These are phyloP conservation scores for Willowsia nigromaculata DNA, from an alignment of 2,888 invertebrate species.

Conservation along the genomic window DNA sequence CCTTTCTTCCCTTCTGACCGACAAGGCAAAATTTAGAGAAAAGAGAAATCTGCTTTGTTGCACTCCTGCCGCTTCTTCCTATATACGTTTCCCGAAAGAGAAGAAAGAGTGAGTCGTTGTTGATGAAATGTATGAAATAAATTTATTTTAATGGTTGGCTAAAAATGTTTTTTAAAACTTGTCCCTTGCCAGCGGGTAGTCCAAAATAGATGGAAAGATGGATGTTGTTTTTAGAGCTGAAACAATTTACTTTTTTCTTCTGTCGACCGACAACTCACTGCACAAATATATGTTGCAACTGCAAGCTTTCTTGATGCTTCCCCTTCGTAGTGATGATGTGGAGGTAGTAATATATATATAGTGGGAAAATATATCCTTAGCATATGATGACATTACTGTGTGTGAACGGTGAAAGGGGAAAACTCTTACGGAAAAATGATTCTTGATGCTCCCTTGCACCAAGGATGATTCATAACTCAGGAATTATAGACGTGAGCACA, in stretches of 20 bases:
- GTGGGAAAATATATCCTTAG: background rate
- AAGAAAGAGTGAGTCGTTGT: background rate
- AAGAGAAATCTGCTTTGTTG: background rate
- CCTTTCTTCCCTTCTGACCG: background rate
- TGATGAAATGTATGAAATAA: constrained; percentile 12
- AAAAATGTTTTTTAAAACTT: constrained; percentile 60
- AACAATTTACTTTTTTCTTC: constrained; percentile 21
- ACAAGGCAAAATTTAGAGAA: background rate
- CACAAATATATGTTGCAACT: background rate
- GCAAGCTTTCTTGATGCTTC: background rate
- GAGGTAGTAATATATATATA: background rate
- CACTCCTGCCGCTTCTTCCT: background rate
- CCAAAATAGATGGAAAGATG: constrained; percentile 33
- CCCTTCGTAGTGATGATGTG: background rate
- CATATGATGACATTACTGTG: constrained; percentile 15
- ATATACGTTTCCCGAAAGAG: background rate
- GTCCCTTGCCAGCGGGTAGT: constrained; percentile 51
- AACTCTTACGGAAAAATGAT: background rate
- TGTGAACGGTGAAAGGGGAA: constrained; percentile 28
- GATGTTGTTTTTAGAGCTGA: background rate
- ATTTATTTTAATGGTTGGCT: constrained; percentile 47
- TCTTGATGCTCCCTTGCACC: background rate
- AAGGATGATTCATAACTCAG: constrained; percentile 14
- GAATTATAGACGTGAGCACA: constrained; percentile 15
- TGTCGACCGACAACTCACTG: background rate